Base-by-base conservation (phyloP, 2,888 invertebrate species). In the Macrosoma leucophasiata region DNA sequence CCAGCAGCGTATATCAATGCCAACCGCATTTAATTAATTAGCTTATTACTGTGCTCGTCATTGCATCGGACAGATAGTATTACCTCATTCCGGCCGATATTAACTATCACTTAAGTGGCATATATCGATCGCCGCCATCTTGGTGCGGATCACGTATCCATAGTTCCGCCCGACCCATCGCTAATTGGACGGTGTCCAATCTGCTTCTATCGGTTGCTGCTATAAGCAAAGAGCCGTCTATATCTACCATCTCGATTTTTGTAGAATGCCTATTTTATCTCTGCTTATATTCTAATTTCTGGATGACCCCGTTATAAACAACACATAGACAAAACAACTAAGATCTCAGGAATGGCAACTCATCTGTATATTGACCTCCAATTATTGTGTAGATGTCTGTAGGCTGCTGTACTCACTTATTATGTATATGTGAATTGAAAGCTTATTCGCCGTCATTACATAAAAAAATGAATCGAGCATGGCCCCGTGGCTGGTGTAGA, bases 101-200 rank as follows among this genome's bases (percentile, higher is more conserved):
- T 30, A 13, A n/a, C 13, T 30, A 5, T 3, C 13, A 24, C 7
- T 9, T 5, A 15, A 18, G 21, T 27, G n/a, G n/a, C n/a, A n/a
- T n/a, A n/a, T 52, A 55, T 62, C 44, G 51, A 50, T 40, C 39
- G n/a, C 21, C 43, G 50, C 48, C 50, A 55, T 56, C 42, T 54
- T 49, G 43, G 32, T 43, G 36, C 31, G 33, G 31, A 36, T 49
- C 44, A 37, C 37, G 42, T 48, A 48, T 43, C 44, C 40, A 43
- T 41, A 36, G 39, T 24, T 30, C 35, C 24, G 36, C 14, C 41
- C 43, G 33, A 41, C 35, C 29, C 35, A 29, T 18, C 39, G 41
- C 48, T 67, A 65, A 66, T 67, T 65, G 63, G 59, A 55, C 45
- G 60, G 48, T 46, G 37, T 43, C 43, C 44, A 39, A 42, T 39